Evolutionary conservation across 2,888 invertebrate genomes (phyloP).

Genomic region (Amitus sp.): DNA sequence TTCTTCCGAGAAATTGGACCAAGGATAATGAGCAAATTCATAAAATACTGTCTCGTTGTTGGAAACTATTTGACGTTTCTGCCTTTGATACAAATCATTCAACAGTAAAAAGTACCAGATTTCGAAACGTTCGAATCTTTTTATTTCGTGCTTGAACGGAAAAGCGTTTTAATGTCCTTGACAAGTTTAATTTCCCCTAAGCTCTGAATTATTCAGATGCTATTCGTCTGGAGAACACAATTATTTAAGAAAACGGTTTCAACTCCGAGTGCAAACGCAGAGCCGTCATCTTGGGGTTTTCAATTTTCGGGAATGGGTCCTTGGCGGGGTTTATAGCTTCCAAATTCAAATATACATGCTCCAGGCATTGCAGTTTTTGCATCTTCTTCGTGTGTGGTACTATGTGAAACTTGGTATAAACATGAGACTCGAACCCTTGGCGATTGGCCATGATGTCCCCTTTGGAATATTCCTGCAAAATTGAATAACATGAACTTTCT

Average conservation of each 20-base stretch:
- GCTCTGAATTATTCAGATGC: too few relatives aligned
- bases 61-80: too few relatives aligned
- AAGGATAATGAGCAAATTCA: too few relatives aligned
- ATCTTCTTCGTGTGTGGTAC: neutral
- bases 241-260: neutral
- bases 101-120: too few relatives aligned
- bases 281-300: slow-evolving; percentile 7
- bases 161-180: too few relatives aligned
- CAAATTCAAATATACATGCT: slow-evolving; percentile 16
- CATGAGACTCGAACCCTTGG: neutral
- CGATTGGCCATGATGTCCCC: neutral
- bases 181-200: too few relatives aligned
- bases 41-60: too few relatives aligned
- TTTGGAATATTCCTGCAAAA: neutral
- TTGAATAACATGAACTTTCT: neutral
- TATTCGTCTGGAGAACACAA: too few relatives aligned
- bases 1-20: too few relatives aligned
- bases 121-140: too few relatives aligned
- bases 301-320: slow-evolving; percentile 11
- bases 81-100: too few relatives aligned
- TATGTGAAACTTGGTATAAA: neutral
- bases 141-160: too few relatives aligned
- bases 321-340: slow-evolving; percentile 26
- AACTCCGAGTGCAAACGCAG: neutral
- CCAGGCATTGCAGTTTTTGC: slow-evolving; percentile 11